Percentiles rank a stretch among this genome's conserved stretches.
phyloP scores from a whole-genome alignment of 2,888 invertebrate species.

The Sinopyrophorus schimmeli region DNA sequence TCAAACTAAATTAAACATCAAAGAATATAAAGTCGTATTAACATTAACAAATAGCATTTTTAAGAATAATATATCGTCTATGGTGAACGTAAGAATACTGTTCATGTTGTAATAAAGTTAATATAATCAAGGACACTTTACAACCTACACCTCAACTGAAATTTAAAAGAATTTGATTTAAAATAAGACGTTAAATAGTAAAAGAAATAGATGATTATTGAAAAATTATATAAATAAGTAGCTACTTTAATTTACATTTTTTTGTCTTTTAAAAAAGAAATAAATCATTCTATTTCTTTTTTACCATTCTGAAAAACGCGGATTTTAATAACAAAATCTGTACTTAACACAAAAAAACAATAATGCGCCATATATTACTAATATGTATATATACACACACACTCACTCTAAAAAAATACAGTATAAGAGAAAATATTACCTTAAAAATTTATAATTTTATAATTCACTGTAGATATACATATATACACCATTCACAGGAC shows the following conservation, averaged over 20 bases:
- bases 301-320: constrained; percentile 1
- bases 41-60: constrained; percentile 16
- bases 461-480: constrained; percentile 56
- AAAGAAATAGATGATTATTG: too few relatives aligned
- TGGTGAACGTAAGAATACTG: neutral
- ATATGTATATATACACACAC: constrained; percentile 26
- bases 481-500: constrained; percentile 49
- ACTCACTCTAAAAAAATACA: constrained; percentile 53
- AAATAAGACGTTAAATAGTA: too few relatives aligned
- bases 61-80: constrained; percentile 10
- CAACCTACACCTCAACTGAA: constrained; percentile 19
- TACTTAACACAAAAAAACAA: constrained; percentile 14
- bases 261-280: neutral
- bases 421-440: constrained; percentile 55
- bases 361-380: constrained; percentile 25
- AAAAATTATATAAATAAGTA: too few relatives aligned
- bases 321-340: neutral
- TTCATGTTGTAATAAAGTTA: constrained; percentile 4
- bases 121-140: constrained; percentile 8
- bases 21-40: constrained; percentile 24
- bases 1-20: constrained; percentile 22
- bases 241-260: too few relatives aligned
- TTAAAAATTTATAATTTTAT: constrained; percentile 49
- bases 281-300: constrained; percentile 15
- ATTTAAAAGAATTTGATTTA: too few relatives aligned